These are phyloP conservation scores for Laothoe populi DNA, from an alignment of 2,888 invertebrate species.

Conservation along the genomic window DNA sequence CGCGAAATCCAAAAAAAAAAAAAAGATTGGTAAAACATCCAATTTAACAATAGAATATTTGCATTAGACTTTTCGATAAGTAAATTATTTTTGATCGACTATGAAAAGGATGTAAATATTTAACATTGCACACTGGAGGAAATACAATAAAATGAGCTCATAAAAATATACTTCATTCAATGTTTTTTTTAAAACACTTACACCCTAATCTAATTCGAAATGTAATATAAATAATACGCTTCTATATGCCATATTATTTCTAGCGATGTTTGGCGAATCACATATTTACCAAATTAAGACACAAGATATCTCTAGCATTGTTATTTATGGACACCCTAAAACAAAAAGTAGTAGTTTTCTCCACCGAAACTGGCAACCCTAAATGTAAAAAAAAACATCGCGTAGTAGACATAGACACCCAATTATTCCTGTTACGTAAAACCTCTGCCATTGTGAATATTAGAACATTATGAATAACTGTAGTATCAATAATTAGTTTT, in stretches of 20 bases:
- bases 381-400: not conserved
- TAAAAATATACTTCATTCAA: not conserved
- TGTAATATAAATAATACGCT: conserved; percentile 6
- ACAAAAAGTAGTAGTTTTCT: not conserved
- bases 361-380: not conserved
- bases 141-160: conserved; percentile 1
- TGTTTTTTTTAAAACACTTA: not conserved
- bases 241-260: not conserved
- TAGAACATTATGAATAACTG: not conserved
- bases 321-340: not conserved
- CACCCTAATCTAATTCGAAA: not conserved
- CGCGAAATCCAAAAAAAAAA: too few species aligned
- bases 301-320: too few species aligned
- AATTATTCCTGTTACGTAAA: not conserved
- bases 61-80: too few species aligned
- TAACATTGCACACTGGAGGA: not conserved
- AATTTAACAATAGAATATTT: too few species aligned
- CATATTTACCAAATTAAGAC: not conserved
- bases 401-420: not conserved
- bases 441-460: conserved; percentile 9
- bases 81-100: not conserved
- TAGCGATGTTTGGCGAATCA: conserved; percentile 1
- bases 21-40: too few species aligned
- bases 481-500: not conserved
- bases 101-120: not conserved